Percentiles rank a stretch among this genome's conserved stretches.
These are phyloP conservation scores for Zaprionus africanus DNA, from an alignment of 1,140 invertebrate genomes.

Conservation along the genomic window DNA sequence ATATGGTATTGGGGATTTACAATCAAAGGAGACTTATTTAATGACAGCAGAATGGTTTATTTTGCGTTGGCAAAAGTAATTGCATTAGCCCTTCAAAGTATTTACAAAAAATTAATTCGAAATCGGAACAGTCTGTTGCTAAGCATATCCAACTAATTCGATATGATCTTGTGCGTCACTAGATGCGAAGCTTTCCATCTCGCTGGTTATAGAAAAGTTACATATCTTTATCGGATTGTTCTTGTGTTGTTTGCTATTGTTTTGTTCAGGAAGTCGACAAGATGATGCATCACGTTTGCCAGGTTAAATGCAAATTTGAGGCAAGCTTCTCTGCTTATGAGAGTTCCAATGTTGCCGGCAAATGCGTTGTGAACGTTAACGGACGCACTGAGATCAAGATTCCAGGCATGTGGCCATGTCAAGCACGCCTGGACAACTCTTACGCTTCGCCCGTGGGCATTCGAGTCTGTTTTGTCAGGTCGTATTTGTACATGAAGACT, in stretches of 20 bases:
- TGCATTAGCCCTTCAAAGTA: constrained; percentile 33
- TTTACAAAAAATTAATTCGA: constrained; percentile 12
- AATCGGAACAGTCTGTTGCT: constrained; percentile 15
- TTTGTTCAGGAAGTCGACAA: not conserved
- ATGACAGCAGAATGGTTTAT: constrained; percentile 23
- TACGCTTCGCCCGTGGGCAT: constrained; percentile 35
- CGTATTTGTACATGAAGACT: constrained; percentile 41
- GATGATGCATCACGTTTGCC: not conserved
- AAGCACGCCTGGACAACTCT: not conserved
- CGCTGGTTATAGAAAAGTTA: constrained; percentile 25
- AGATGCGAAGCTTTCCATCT: constrained; percentile 18
- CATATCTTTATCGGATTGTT: constrained; percentile 7
- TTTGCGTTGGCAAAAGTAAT: constrained; percentile 33
- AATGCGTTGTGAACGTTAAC: constrained; percentile 11
- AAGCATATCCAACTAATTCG: constrained; percentile 19
- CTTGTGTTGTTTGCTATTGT: not conserved
- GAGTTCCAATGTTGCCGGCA: constrained; percentile 9
- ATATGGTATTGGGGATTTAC: not conserved
- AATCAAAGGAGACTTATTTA: not conserved
- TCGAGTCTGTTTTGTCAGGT: constrained; percentile 32
- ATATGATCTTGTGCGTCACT: constrained; percentile 9
- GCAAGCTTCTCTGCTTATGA: constrained; percentile 6
- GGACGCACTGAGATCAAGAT: constrained; percentile 26
- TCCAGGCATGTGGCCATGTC: not conserved
- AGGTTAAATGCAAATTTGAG: not conserved